phyloP scores from a whole-genome alignment of 2,888 invertebrate species.

The Lacanobia oleracea region DNA sequence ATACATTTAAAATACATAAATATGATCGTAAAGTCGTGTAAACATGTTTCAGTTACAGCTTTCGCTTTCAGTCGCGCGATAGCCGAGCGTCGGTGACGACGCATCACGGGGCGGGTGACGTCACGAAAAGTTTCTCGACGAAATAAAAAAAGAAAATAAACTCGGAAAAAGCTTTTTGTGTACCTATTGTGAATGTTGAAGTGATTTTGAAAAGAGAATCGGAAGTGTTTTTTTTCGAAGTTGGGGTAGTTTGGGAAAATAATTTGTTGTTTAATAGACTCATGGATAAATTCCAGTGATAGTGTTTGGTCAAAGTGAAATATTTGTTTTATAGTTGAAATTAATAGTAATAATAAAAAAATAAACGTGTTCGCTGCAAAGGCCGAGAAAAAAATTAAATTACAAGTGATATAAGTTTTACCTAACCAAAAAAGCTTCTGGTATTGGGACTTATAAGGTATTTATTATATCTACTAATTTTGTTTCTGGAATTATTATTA shows the following conservation, averaged over 20 bases:
- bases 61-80: slow-evolving; percentile 54
- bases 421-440: too few species aligned
- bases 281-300: neutral
- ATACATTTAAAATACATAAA: slow-evolving; percentile 62
- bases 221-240: neutral
- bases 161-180: slow-evolving; percentile 13
- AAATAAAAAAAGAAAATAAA: neutral
- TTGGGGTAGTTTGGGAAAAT: neutral
- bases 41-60: slow-evolving; percentile 60
- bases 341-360: too few species aligned
- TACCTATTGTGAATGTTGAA: neutral
- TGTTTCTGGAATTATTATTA: too few species aligned
- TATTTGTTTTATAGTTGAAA: too few species aligned
- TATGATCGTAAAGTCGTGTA: slow-evolving; percentile 57
- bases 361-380: too few species aligned
- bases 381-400: too few species aligned
- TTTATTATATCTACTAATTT: neutral
- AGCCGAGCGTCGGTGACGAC: slow-evolving; percentile 50
- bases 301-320: slow-evolving; percentile 2
- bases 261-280: neutral
- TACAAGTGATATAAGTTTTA: slow-evolving; percentile 8
- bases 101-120: slow-evolving; percentile 27
- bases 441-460: too few species aligned
- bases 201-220: neutral
- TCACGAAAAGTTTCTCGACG: slow-evolving; percentile 47